Percentiles rank a stretch among this genome's conserved stretches.
These are phyloP conservation scores for Sarcoramphus papa DNA, from an alignment of 2,797 vertebrate genomes.

Conservation along the genomic window DNA sequence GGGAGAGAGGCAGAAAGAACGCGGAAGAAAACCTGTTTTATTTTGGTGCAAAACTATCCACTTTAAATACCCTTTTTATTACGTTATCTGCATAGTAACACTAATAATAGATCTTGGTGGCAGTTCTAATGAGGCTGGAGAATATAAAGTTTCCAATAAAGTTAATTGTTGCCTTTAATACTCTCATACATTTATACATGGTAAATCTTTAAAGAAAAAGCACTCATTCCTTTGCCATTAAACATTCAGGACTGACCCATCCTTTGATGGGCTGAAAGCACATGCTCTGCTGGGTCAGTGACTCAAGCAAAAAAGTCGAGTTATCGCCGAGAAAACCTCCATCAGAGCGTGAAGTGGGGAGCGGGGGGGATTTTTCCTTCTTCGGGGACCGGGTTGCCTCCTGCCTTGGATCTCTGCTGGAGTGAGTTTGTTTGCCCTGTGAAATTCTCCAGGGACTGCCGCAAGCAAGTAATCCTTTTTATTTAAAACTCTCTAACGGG, in stretches of 20 bases:
- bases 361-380: background rate
- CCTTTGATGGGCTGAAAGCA: background rate
- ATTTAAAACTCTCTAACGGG: background rate
- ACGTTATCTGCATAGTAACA: conserved; percentile 80
- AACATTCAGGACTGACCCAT: background rate
- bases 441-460: background rate
- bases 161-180: conserved; percentile 83
- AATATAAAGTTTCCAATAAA: conserved; percentile 83
- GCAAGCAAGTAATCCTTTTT: background rate
- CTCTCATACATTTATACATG: conserved; percentile 76
- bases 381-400: fast-evolving
- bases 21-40: conserved; percentile 62
- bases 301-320: fast-evolving
- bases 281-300: fast-evolving
- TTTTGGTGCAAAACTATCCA: conserved; percentile 71
- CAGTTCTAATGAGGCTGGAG: conserved; percentile 81
- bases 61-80: conserved; percentile 84
- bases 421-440: background rate
- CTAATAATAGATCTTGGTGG: conserved; percentile 83
- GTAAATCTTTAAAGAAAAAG: conserved; percentile 77
- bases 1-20: conserved; percentile 24
- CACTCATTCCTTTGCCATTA: conserved; percentile 59
- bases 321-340: fast-evolving
- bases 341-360: fast-evolving
- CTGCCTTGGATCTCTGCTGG: background rate